Percentiles rank a stretch among this genome's conserved stretches.
Conservation (phyloP, 1,140 invertebrate genomes). For the Meteorus sp. region DNA sequence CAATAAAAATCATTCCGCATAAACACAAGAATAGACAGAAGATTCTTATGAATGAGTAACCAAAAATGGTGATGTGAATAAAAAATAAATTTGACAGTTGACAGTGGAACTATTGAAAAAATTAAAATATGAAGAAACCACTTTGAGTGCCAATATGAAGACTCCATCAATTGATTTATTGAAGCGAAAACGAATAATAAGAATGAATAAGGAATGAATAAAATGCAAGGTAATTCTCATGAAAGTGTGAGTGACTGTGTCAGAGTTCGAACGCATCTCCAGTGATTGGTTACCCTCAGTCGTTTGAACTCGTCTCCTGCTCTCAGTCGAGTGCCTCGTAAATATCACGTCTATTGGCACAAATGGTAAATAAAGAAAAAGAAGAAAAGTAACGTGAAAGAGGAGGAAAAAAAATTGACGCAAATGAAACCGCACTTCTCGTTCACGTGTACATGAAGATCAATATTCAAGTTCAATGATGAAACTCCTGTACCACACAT, state of each 20-base stretch:
- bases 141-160: no score
- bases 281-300: slow-evolving; percentile 19
- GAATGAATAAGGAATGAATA: background rate
- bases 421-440: background rate
- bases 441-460: slow-evolving; percentile 13
- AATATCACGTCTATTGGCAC: slow-evolving; percentile 21
- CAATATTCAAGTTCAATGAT: slow-evolving; percentile 25
- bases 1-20: no score
- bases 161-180: no score
- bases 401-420: background rate
- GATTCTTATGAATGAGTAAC: no score
- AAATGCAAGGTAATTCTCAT: slow-evolving; percentile 15
- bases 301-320: background rate
- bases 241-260: slow-evolving; percentile 19
- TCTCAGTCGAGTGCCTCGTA: slow-evolving; percentile 18
- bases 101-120: no score
- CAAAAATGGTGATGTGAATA: no score
- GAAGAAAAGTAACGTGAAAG: slow-evolving; percentile 11
- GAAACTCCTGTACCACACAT: slow-evolving; percentile 4
- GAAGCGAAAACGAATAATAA: background rate
- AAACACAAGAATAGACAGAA: no score
- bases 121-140: no score
- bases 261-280: slow-evolving; percentile 19
- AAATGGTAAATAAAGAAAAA: slow-evolving; percentile 14
- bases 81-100: no score